phyloP scores from a whole-genome alignment of 2,113 vertebrate species.

The Erinaceus europaeus region DNA sequence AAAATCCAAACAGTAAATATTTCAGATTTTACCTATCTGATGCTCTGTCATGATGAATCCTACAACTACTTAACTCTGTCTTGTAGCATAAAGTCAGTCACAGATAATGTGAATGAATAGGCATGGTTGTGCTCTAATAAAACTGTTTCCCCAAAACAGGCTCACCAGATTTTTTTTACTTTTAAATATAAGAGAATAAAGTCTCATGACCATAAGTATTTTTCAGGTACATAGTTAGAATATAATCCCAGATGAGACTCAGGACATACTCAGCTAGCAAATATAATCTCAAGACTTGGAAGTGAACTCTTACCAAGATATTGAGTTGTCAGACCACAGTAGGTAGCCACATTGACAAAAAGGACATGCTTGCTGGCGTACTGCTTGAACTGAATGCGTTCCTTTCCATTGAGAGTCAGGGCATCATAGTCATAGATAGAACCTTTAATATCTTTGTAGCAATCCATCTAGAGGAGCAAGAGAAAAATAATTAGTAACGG shows the following conservation, averaged over 20 bases:
- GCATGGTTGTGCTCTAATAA: too few species aligned
- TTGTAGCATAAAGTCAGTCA: not conserved
- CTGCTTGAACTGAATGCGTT: slow-evolving; percentile 83
- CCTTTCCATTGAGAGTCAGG: slow-evolving; percentile 81
- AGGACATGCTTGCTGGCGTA: slow-evolving; percentile 88
- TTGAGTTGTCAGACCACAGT: slow-evolving; percentile 90
- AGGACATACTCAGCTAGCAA: not conserved
- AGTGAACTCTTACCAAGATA: slow-evolving; percentile 90
- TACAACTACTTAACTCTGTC: not conserved
- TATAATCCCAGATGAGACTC: not conserved
- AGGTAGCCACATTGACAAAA: slow-evolving; percentile 93
- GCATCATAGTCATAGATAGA: slow-evolving; percentile 88
- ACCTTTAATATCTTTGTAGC: slow-evolving; percentile 78
- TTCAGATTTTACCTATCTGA: not conserved
- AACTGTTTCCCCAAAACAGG: not conserved
- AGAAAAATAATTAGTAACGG: not conserved
- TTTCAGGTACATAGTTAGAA: not conserved
- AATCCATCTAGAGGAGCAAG: slow-evolving; percentile 79
- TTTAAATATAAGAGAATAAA: not conserved
- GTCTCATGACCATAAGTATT: not conserved
- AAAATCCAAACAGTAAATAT: not conserved
- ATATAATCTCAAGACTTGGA: too few species aligned
- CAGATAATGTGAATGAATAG: not conserved
- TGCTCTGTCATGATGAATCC: not conserved
- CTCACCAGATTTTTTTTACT: not conserved